Conservation (phyloP, 1,140 invertebrate species). For the Leptoteleia sp. region DNA sequence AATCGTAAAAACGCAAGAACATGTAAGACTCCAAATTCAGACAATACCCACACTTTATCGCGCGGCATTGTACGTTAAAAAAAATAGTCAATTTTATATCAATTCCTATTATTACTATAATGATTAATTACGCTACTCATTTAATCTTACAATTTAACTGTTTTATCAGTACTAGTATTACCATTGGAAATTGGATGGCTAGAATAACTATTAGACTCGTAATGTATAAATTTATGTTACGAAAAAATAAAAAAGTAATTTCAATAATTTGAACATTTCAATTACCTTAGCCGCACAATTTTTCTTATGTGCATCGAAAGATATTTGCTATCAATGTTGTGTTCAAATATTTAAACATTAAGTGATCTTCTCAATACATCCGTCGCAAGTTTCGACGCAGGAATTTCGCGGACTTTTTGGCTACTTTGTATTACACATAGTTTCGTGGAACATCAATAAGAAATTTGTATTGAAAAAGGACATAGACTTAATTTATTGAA, state of each 20-base stretch:
- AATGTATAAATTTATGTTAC: no score
- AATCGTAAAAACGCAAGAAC: no score
- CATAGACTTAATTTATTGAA: constrained; percentile 24
- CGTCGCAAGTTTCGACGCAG: constrained; percentile 7
- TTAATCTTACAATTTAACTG: constrained; percentile 30
- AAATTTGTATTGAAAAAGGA: constrained; percentile 29
- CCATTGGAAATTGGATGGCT: constrained; percentile 24
- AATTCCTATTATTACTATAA: constrained; percentile 68
- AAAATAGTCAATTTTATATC: no score
- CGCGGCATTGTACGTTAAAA: no score
- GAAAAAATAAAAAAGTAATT: no score
- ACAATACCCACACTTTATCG: no score
- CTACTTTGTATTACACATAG: constrained; percentile 29
- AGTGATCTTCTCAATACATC: neutral
- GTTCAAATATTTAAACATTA: neutral
- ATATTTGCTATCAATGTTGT: no score
- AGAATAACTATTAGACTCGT: constrained; percentile 7
- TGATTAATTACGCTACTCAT: constrained; percentile 25
- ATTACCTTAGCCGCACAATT: neutral
- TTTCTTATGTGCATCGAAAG: no score
- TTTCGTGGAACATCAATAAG: constrained; percentile 40
- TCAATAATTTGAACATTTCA: neutral
- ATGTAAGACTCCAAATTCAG: no score
- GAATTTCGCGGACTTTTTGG: constrained; percentile 15
- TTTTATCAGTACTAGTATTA: constrained; percentile 27